Conservation (phyloP, 2,797 vertebrate genomes). For the Setipinna tenuifilis region DNA sequence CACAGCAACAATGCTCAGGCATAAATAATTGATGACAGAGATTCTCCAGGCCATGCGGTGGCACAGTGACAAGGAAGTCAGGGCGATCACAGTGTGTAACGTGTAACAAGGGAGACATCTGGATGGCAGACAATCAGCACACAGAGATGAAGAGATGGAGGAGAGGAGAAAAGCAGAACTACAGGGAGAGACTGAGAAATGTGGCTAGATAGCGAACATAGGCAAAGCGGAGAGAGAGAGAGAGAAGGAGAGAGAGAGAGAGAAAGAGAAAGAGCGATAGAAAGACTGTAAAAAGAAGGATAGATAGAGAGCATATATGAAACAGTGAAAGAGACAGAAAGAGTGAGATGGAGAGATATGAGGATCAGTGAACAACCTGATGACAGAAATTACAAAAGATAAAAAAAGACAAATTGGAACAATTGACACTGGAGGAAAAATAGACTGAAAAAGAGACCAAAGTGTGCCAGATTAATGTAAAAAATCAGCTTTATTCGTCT, state of each 20-base stretch:
- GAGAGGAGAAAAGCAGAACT: not conserved
- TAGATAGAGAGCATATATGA: not conserved
- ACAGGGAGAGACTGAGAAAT: not conserved
- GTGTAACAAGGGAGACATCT: conserved; percentile 2
- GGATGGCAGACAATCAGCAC: not conserved
- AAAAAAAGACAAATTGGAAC: too few species aligned
- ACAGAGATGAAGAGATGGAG: not conserved
- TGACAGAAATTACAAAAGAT: too few species aligned
- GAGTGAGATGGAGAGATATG: not conserved
- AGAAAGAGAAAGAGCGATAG: not conserved
- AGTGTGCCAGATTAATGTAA: too few species aligned
- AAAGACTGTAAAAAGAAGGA: not conserved
- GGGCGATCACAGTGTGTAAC: not conserved
- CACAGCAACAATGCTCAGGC: not conserved
- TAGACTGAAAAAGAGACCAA: too few species aligned
- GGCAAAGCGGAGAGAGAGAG: not conserved
- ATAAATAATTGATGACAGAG: conserved; percentile 17
- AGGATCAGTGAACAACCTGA: too few species aligned
- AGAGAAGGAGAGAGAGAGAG: not conserved
- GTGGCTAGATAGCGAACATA: too few species aligned
- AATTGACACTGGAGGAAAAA: too few species aligned
- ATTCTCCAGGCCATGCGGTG: not conserved
- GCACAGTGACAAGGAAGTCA: not conserved
- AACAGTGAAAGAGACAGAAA: not conserved
- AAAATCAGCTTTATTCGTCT: too few species aligned